Evolutionary conservation across 2,888 invertebrate species (phyloP).

Genomic region (Girardia tigrina): DNA sequence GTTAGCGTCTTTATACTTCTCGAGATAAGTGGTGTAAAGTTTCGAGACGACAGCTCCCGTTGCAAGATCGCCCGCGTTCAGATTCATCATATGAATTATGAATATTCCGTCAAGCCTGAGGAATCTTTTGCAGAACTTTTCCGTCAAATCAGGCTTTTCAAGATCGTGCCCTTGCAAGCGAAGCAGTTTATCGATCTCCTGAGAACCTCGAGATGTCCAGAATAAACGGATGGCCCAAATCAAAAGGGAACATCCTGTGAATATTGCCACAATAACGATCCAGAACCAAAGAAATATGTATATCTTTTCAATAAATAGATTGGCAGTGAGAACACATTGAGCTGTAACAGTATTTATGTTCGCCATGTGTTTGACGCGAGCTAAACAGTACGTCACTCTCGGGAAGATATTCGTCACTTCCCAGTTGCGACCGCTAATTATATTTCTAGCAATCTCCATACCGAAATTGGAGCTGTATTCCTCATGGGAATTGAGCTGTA

Average conservation of each 20-base stretch:
- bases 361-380: conserved; percentile 27
- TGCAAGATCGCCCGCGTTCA: not conserved
- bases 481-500: not conserved
- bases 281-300: conserved; percentile 38
- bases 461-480: conserved; percentile 30
- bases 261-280: conserved; percentile 28
- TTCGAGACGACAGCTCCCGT: not conserved
- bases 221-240: conserved; percentile 32
- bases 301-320: conserved; percentile 37
- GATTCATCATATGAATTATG: not conserved
- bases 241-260: conserved; percentile 25
- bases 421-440: conserved; percentile 35
- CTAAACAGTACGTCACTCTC: conserved; percentile 34
- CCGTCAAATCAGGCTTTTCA: not conserved
- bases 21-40: not conserved
- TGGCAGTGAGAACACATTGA: conserved; percentile 37
- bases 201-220: not conserved
- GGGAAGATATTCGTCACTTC: conserved; percentile 34
- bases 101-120: not conserved
- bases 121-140: not conserved
- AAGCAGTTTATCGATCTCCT: not conserved
- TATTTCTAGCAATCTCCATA: conserved; percentile 25
- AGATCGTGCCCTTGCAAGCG: not conserved
- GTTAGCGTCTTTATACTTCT: not conserved
- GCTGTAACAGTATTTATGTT: conserved; percentile 29